Evolutionary conservation across 2,888 invertebrate species (phyloP), one percentile per base, ranked within the genome.

Genomic region (Conchocele bisecta): DNA sequence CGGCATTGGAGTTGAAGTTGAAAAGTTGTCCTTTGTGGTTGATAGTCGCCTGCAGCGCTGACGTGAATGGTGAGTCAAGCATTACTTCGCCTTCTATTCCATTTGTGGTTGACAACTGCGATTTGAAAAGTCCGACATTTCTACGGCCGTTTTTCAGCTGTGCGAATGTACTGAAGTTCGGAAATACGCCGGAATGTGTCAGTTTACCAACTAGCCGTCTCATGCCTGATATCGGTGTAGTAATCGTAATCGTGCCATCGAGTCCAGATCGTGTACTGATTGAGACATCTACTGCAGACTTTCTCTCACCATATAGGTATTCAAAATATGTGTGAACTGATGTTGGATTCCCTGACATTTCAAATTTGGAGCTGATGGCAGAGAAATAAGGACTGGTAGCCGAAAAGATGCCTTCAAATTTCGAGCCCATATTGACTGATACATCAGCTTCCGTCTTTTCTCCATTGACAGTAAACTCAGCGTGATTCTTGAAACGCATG

Each of bases 391-490:
- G 66, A 51, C 70, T 61, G 3, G 31, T 63, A 17, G 66, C 66
- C 3, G 63, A 53, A 13, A 64, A 9, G 22, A 54, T 51, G 11
- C 61, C 70, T 54, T 63, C 66, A 7, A 70, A 24, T 60, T 73
- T 73, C 4, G 70, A 66, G 13, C 63, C 75, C 37, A 67, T 42
- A 41, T 75, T 71, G 35, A 70, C 67, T 28, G 56, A 60, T 42
- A 82, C 46, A 29, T 82, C 80, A 1, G 63, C 70, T 57, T 79
- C 79, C 17, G 83, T 63, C 31, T 58, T 79, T 29, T 76, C 42
- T 26, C 67, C 64, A 31, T 60, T 24, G 22, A 68, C 46, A 13
- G 39, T 33, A 17, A 75, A 17, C 48, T 72, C 75, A 28, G 64
- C 67, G 51, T 68, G 71, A 17, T 63, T 69, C 26, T 60, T 57